Conservation (phyloP, 2,797 vertebrate species). For the Lepus townsendii region DNA sequence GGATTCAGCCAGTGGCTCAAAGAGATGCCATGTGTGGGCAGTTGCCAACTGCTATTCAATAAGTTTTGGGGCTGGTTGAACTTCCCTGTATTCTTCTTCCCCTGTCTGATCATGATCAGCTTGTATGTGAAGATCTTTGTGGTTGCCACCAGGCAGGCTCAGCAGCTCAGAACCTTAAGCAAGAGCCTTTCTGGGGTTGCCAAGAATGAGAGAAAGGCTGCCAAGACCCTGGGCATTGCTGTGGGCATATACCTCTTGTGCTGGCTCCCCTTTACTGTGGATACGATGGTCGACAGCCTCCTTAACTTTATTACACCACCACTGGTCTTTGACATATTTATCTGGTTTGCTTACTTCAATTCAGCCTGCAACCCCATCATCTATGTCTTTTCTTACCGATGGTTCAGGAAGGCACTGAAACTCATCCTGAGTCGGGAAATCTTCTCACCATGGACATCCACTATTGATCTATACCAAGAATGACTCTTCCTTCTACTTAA, state of each 20-base stretch:
- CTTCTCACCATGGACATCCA: conserved; percentile 68
- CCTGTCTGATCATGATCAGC: conserved; percentile 81
- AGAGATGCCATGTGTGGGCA: conserved; percentile 79
- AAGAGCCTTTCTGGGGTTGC: conserved; percentile 50
- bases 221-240: conserved; percentile 82
- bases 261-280: conserved; percentile 83
- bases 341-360: conserved; percentile 87
- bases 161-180: conserved; percentile 73
- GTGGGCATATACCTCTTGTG: conserved; percentile 84
- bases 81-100: conserved; percentile 85
- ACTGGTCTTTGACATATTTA: conserved; percentile 83
- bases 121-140: conserved; percentile 84
- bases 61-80: conserved; percentile 86
- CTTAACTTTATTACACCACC: conserved; percentile 79
- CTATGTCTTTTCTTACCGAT: conserved; percentile 84
- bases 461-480: conserved; percentile 81
- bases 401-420: conserved; percentile 86
- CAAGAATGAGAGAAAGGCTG: conserved; percentile 83
- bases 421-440: conserved; percentile 73
- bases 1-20: conserved; percentile 71
- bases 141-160: conserved; percentile 83
- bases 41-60: conserved; percentile 85
- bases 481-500: conserved; percentile 31
- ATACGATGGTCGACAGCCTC: conserved; percentile 79
- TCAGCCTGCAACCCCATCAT: conserved; percentile 85